Evolutionary conservation across 2,113 vertebrate species (phyloP), one percentile per base, ranked within the genome.

Genomic region (Xyrauchen texanus): DNA sequence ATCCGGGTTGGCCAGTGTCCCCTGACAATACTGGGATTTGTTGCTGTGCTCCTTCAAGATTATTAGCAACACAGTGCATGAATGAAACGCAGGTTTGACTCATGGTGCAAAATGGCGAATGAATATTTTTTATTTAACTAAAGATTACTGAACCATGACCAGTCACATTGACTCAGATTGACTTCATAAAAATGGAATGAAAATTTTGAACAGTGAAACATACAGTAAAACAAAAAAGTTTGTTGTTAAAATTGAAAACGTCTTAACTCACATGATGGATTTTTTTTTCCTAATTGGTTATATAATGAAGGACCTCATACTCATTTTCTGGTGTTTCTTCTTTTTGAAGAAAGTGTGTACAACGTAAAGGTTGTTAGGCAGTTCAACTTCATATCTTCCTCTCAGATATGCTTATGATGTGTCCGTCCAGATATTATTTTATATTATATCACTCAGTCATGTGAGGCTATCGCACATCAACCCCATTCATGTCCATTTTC

Each of bases 71-170:
- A 63, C 2, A 77, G 4, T 8, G 16, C 51, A 34, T 15, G 72
- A 63, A 67, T 63, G 46, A 16, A 21, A 44, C 6, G 7, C 7
- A 60, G 6, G 69, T 11, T 60, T 72, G 70, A 73, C 70, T 73
- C 55, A 47, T 47, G 6, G 21, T n/a, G 3, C 21, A 34, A 34
- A 34, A 44, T 72, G 55, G 55, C 55, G 57, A 70, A 3, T 2
- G 8, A 53, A 0, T 42, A 34, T 4, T 4, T 13, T 53, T 71
- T 15, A 49, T 49, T 47, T 57, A 45, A 2, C 11, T 21, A 0
- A 7, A 70, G 68, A 55, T 51, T 55, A 55, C 11, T 12, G 4
- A 4, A 3, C 34, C 34, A 6, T 44, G 69, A 46, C 6, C 52
- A 3, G n/a, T 72, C 69, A 71, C 34, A 45, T 3, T n/a, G 3